Base-by-base conservation (phyloP, 2,113 vertebrate species). In the Turdus rufiventris region DNA sequence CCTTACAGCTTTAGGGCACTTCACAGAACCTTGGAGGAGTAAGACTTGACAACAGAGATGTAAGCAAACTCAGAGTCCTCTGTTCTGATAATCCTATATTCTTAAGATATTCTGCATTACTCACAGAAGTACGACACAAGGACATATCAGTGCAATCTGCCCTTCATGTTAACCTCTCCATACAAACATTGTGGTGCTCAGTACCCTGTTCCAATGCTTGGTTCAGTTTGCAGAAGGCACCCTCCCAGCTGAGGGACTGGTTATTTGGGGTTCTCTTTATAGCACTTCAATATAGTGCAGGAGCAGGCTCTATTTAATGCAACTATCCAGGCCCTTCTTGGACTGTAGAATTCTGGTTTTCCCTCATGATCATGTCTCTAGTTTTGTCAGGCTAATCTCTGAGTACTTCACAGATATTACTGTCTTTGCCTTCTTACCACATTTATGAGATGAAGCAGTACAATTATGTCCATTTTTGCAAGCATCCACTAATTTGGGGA, bases 171-270 rank as follows among this genome's bases (percentile, higher is more conserved):
- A 31, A 48, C 33, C 10, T 28, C 16, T 36, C 34, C 14, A 24
- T n/a, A 13, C n/a, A 31, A 31, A 34, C 24, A 42, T 6, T 3
- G 6, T 21, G 61, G 15, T 60, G 34, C 33, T 42, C 57, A 5
- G 3, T 26, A 19, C 8, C 5, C 26, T 0, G 0, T 14, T 15
- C 13, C 18, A 70, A 20, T 47, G 12, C 29, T 38, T 65, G 1
- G 2, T 33, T 81, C 45, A 14, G 11, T 48, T 45, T 70, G 36
- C 26, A 74, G 65, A 29, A 84, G 20, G 18, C 40, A 77, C n/a
- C 6, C 38, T 79, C 21, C 29, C 24, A 88, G 24, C 40, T 85
- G 79, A 75, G 28, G 43, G 33, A 45, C 28, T 62, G 33, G 7
- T 53, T 91, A 23, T 70, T 66, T 1, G 1, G 12, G 14, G 5